A percentile compares a stretch with the other conserved stretches of the same genome.
Conservation (phyloP, 2,113 vertebrate species). For the Otus sunia region DNA sequence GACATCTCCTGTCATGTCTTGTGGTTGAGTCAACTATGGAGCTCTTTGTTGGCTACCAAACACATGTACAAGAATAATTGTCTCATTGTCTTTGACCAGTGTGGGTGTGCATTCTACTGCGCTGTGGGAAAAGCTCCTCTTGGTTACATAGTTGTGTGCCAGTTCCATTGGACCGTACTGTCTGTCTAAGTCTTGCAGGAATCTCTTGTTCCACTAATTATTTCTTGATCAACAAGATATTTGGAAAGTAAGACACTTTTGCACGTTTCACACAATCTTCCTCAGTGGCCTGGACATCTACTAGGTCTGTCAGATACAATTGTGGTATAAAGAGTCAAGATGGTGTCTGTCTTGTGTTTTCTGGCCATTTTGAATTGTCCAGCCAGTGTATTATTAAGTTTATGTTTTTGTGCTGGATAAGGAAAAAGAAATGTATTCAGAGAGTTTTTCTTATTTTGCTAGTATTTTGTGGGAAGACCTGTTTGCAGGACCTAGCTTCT, state of each 20-base stretch:
- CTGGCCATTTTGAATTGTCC: neutral
- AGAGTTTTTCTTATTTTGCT: neutral
- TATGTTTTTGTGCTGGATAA: neutral
- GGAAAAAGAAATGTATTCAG: neutral
- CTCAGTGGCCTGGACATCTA: fast-evolving
- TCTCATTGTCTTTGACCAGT: neutral
- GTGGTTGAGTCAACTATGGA: neutral
- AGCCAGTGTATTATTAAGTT: neutral
- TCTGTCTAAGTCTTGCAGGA: neutral
- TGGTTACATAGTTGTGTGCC: fast-evolving
- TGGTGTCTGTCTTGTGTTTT: neutral
- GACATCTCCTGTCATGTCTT: neutral
- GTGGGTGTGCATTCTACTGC: neutral
- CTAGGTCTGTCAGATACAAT: neutral
- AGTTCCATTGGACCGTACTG: neutral
- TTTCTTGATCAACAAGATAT: neutral
- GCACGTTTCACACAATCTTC: neutral
- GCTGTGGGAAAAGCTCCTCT: neutral
- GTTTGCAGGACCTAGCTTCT: neutral
- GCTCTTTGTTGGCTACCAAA: neutral
- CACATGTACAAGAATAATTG: neutral
- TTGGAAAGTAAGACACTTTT: neutral
- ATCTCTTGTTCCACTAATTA: neutral
- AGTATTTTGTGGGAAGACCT: neutral
- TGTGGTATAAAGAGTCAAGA: neutral